A percentile compares a stretch with the other conserved stretches of the same genome.
phyloP scores from a whole-genome alignment of 2,888 invertebrate genomes.

The Digitonthophagus gazella region DNA sequence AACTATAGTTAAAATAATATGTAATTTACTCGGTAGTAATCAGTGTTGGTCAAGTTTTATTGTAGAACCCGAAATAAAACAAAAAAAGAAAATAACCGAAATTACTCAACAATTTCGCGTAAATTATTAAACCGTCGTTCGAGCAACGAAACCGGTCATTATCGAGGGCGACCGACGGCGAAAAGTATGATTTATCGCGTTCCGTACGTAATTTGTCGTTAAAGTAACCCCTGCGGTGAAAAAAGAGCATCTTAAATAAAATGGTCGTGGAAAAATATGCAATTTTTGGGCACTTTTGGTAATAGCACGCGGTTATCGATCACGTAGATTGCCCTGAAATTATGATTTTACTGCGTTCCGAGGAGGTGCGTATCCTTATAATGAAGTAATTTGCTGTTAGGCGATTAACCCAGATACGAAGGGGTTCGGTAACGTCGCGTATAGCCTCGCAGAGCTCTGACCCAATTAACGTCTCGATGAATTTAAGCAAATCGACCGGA shows the following conservation, averaged over 20 bases:
- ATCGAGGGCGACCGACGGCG: neutral
- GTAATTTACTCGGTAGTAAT: neutral
- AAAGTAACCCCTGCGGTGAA: neutral
- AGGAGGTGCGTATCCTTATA: neutral
- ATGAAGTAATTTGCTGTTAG: neutral
- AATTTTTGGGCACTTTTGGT: neutral
- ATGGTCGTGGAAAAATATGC: neutral
- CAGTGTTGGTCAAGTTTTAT: neutral
- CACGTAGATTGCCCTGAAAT: neutral
- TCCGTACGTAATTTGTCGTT: neutral
- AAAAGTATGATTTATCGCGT: neutral
- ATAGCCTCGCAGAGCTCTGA: neutral
- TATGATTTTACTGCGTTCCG: neutral
- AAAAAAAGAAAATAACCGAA: neutral
- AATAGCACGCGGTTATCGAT: too few species aligned
- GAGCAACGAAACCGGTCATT: neutral
- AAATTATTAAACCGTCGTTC: neutral
- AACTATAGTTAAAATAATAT: too few species aligned
- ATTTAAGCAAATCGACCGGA: neutral
- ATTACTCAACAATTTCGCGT: neutral
- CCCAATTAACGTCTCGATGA: neutral
- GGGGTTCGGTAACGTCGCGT: neutral
- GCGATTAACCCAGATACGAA: neutral
- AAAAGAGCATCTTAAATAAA: neutral
- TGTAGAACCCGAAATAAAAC: too few species aligned